phyloP scores from a whole-genome alignment of 2,797 vertebrate genomes.

The Notoglanidium macrostoma region DNA sequence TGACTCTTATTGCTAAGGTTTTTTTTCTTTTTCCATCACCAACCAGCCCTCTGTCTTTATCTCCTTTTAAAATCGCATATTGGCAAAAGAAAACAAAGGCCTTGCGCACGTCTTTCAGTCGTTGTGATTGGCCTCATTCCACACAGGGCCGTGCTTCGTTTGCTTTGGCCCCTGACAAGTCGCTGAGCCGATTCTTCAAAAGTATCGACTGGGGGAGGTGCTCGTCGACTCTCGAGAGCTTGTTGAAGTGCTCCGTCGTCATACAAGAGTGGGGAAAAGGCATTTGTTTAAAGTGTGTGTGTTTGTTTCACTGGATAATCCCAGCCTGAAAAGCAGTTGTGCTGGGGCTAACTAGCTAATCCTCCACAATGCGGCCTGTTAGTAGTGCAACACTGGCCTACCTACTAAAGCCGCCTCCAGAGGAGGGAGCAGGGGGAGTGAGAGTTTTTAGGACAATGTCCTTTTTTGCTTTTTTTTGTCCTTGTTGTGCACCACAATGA shows the following conservation, averaged over 20 bases:
- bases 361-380: slow-evolving; percentile 69
- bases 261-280: slow-evolving; percentile 70
- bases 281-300: slow-evolving; percentile 67
- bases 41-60: slow-evolving; percentile 27
- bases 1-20: not conserved
- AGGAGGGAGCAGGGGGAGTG: not conserved
- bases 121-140: slow-evolving; percentile 66
- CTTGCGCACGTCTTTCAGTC: slow-evolving; percentile 37
- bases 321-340: slow-evolving; percentile 76
- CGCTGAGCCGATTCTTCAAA: slow-evolving; percentile 68
- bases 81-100: slow-evolving; percentile 43
- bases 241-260: slow-evolving; percentile 69
- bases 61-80: slow-evolving; percentile 27
- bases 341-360: slow-evolving; percentile 78
- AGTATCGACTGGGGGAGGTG: slow-evolving; percentile 70
- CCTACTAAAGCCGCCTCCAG: slow-evolving; percentile 29
- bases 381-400: slow-evolving; percentile 61
- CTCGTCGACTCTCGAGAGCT: slow-evolving; percentile 70
- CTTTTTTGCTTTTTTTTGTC: slow-evolving; percentile 22
- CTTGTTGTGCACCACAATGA: slow-evolving; percentile 9
- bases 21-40: not conserved
- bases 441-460: not conserved
- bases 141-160: slow-evolving; percentile 74
- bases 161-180: slow-evolving; percentile 68
- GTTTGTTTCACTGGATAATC: slow-evolving; percentile 64